phyloP scores from a whole-genome alignment of 2,888 invertebrate genomes.

The Dynastes hyllus region DNA sequence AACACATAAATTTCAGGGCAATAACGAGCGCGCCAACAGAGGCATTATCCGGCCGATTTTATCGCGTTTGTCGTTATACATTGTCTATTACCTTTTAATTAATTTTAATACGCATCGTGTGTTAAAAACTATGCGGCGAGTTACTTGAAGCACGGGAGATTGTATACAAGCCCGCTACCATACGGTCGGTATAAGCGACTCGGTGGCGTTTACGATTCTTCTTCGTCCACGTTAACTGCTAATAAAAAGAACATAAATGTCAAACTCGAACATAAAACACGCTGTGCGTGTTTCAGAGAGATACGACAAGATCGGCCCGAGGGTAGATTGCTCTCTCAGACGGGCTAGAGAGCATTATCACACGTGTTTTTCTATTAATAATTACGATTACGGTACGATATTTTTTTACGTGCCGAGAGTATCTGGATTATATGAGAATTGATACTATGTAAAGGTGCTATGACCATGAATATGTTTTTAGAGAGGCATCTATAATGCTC shows the following conservation, averaged over 20 bases:
- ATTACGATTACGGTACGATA: slow-evolving; percentile 24
- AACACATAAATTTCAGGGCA: slow-evolving; percentile 19
- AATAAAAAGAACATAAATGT: slow-evolving; percentile 70
- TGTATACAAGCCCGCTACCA: not conserved
- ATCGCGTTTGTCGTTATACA: slow-evolving; percentile 23
- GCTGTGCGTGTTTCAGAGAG: slow-evolving; percentile 68
- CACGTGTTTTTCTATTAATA: slow-evolving; percentile 42
- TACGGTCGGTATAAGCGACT: slow-evolving; percentile 15
- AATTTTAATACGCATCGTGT: slow-evolving; percentile 32
- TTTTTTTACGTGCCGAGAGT: not conserved
- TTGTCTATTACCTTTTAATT: slow-evolving; percentile 39
- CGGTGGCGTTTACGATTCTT: slow-evolving; percentile 47
- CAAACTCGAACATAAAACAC: slow-evolving; percentile 67
- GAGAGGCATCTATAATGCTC: too few relatives aligned
- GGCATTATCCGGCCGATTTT: slow-evolving; percentile 26
- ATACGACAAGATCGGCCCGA: slow-evolving; percentile 64
- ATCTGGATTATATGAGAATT: too few relatives aligned
- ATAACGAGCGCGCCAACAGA: slow-evolving; percentile 23
- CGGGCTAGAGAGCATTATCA: slow-evolving; percentile 22
- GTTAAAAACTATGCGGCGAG: slow-evolving; percentile 22
- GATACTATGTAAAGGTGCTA: too few relatives aligned
- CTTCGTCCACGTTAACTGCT: slow-evolving; percentile 67
- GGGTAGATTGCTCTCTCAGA: slow-evolving; percentile 49
- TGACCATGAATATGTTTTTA: too few relatives aligned
- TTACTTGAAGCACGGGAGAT: slow-evolving; percentile 37